Base-by-base conservation (phyloP, 2,797 vertebrate species). In the Antennarius maculatus region DNA sequence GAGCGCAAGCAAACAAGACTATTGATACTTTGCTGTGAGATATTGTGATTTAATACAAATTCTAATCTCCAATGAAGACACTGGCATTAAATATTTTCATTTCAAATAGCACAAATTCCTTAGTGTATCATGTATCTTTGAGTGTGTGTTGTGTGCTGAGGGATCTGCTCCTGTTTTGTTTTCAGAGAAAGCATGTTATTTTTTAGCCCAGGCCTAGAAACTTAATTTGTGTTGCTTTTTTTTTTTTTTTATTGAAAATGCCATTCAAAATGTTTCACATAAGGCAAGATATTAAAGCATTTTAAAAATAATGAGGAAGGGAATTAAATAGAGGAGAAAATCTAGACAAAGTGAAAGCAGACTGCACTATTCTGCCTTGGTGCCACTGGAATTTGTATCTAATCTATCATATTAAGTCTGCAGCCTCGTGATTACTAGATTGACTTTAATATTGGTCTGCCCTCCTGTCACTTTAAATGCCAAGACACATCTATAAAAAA, bases 31-130 rank as follows among this genome's bases (percentile, higher is more conserved):
- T 61, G 52, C 62, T 77, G 54, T 52, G 55, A 82, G 76, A 74
- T 57, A 41, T 29, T 58, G 54, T 81, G 75, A 83, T 83, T 52
- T 72, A 84, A 83, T 84, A 61, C 64, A 69, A 65, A 80, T 86
- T 83, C 34, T 17, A 80, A 56, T 83, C 71, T 79, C 41, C 12
- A 85, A 88, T 76, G 70, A 83, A 75, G 82, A 82, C 76, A 80
- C 62, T 54, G 9, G 50, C 28, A 80, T 85, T 83, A 79, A 85
- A 84, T 84, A 61, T 53, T 81, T 82, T 76, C 17, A 75, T 67
- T 78, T 79, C 75, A 86, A 82, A 86, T 73, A 71, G 66, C 31
- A 55, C n/a, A n/a, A n/a, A 84, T 75, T 72, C 68, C 71, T 71
- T 41, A 53, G 68, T 76, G 73, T 70, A 61, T 76, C 61, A 58